phyloP scores from a whole-genome alignment of 2,113 vertebrate species.

The Hucho hucho region DNA sequence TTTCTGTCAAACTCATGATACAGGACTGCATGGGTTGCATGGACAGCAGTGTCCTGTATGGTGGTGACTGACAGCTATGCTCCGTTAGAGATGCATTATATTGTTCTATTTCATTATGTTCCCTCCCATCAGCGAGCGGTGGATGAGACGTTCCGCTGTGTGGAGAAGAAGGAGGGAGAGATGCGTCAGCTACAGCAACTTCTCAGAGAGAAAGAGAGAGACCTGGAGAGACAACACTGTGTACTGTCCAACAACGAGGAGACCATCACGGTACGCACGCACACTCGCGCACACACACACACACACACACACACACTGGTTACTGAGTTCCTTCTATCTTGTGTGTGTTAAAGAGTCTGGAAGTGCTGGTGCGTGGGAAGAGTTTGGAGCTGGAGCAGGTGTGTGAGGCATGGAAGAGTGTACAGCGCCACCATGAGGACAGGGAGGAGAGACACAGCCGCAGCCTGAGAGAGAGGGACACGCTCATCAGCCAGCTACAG shows the following conservation, averaged over 20 bases:
- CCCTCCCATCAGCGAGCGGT: slow-evolving; percentile 73
- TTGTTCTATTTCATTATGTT: too few relatives aligned
- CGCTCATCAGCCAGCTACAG: slow-evolving; percentile 83
- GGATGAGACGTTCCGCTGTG: slow-evolving; percentile 82
- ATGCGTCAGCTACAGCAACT: slow-evolving; percentile 76
- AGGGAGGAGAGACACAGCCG: slow-evolving; percentile 67
- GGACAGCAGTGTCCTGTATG: neutral
- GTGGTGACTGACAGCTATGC: neutral
- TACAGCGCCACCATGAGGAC: slow-evolving; percentile 79
- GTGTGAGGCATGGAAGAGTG: slow-evolving; percentile 72
- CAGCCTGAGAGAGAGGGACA: slow-evolving; percentile 81
- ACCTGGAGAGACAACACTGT: slow-evolving; percentile 80
- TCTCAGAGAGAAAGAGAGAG: slow-evolving; percentile 78
- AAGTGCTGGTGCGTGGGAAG: slow-evolving; percentile 83
- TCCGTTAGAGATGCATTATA: too few relatives aligned
- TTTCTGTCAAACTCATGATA: neutral
- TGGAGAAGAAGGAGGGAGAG: slow-evolving; percentile 86
- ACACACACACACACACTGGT: neutral
- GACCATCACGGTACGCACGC: slow-evolving; percentile 84
- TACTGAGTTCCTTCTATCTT: neutral
- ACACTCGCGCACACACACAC: slow-evolving; percentile 10
- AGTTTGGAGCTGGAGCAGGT: slow-evolving; percentile 83
- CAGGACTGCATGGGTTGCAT: neutral
- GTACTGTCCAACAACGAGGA: slow-evolving; percentile 84
- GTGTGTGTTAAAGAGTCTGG: slow-evolving; percentile 79